Evolutionary conservation across 1,140 invertebrate species (phyloP), one percentile per base, ranked within the genome.

Genomic region (Pseudoatta argentina): DNA sequence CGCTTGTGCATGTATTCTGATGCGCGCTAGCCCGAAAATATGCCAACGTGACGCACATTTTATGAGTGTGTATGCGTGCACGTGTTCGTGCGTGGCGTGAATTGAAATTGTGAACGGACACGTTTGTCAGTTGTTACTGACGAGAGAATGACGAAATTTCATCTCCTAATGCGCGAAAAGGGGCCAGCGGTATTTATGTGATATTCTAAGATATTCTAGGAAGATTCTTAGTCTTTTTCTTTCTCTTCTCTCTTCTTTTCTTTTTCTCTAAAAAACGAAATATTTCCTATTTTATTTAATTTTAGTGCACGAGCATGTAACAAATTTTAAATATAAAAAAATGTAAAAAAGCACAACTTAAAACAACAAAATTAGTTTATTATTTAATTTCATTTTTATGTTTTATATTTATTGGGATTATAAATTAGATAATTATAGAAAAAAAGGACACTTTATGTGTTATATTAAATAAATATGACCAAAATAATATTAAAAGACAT

Each of bases 21-120:
- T 81, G 86, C 59, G 73, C 53, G 55, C 34, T 63, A 48, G 53
- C 44, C 73, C 48, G 88, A 89, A 87, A 87, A 85, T 85, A 55
- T 73, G 79, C 51, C 61, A 85, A 63, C 76, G 72, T 75, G 69
- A 86, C 71, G 69, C 53, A 51, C 79, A 27, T 77, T 78, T 67
- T 67, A n/a, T 18, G 30, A 5, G 30, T 8, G 64, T 21, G 18
- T n/a, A 12, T 24, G 59, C 8, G 59, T 14, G 59, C 14, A n/a
- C 10, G 64, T n/a, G 30, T 34, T 10, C 3, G 64, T 27, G 66
- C 39, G 39, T 69, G 39, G 59, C 73, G 69, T 27, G 59, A 78
- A 67, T 85, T 85, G 53, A 4, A 44, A 66, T 78, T 10, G 61
- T 21, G 39, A 14, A 78, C 48, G 8, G 48, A 66, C 82, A 78